Percentiles rank a stretch among this genome's conserved stretches.
Evolutionary conservation across 2,113 vertebrate genomes (phyloP).

Genomic region (Hylia prasina): DNA sequence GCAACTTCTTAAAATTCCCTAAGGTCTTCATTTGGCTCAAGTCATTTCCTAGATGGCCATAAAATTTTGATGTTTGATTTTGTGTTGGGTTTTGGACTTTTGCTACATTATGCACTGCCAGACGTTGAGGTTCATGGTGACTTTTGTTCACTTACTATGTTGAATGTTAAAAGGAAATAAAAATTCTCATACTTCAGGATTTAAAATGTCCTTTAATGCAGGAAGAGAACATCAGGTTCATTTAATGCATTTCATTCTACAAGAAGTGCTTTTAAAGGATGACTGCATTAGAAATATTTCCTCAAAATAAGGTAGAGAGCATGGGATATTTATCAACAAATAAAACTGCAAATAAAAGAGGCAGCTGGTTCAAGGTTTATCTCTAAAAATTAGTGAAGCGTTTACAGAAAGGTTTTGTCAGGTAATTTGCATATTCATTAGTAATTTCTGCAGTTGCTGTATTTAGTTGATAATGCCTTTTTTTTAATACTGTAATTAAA

Average conservation of each 20-base stretch:
- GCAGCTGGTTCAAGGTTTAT: not conserved
- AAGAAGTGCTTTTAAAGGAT: not conserved
- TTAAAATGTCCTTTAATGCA: not conserved
- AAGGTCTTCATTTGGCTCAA: not conserved
- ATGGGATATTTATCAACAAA: not conserved
- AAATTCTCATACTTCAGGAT: not conserved
- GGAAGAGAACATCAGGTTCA: not conserved
- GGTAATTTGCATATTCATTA: conserved; percentile 46
- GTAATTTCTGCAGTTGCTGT: conserved; percentile 36
- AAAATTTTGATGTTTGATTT: not conserved
- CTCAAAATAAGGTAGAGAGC: not conserved
- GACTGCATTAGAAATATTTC: not conserved
- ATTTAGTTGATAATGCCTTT: conserved; percentile 37
- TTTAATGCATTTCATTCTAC: not conserved
- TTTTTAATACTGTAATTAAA: conserved; percentile 51
- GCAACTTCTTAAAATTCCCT: not conserved
- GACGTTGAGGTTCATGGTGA: fast-evolving
- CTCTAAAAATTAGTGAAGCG: conserved; percentile 45
- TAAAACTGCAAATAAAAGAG: conserved; percentile 22
- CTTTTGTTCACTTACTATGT: not conserved
- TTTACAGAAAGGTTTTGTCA: conserved; percentile 28
- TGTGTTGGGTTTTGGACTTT: not conserved
- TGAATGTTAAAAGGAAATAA: not conserved
- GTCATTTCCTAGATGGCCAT: not conserved
- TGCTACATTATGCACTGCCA: not conserved